Evolutionary conservation across 2,888 invertebrate genomes (phyloP).

Genomic region (Eupithecia insigniata): DNA sequence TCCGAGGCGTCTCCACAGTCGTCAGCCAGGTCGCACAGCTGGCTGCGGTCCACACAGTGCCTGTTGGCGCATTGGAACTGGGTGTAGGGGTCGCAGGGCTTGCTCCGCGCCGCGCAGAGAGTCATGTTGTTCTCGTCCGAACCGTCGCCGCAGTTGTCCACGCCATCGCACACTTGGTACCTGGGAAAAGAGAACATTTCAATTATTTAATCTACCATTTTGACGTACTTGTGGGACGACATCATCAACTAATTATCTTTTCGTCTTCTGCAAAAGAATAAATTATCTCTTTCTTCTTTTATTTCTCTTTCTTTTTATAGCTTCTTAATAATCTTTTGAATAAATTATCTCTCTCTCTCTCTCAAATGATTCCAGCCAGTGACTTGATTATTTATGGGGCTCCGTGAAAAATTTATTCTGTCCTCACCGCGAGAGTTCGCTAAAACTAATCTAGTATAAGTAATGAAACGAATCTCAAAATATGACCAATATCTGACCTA

Average conservation of each 20-base stretch:
- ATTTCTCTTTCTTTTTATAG: too few species aligned
- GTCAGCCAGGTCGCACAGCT: slow-evolving; percentile 94
- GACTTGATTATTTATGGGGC: too few species aligned
- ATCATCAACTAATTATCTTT: not conserved
- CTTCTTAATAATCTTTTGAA: too few species aligned
- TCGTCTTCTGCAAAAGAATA: not conserved
- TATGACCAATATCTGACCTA: too few species aligned
- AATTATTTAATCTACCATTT: not conserved
- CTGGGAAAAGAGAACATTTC: slow-evolving; percentile 48
- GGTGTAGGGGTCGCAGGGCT: slow-evolving; percentile 89
- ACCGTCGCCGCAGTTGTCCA: slow-evolving; percentile 97
- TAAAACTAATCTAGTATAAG: too few species aligned
- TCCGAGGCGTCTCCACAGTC: slow-evolving; percentile 96
- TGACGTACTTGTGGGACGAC: not conserved
- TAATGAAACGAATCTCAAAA: too few species aligned
- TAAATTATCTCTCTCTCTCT: too few species aligned
- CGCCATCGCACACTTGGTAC: slow-evolving; percentile 95
- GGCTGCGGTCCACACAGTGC: slow-evolving; percentile 90
- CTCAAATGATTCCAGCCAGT: too few species aligned
- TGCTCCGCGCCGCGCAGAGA: slow-evolving; percentile 89
- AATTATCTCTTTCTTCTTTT: too few species aligned
- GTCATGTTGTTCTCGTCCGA: slow-evolving; percentile 98
- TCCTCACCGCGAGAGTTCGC: too few species aligned
- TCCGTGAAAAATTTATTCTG: too few species aligned
- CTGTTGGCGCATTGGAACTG: slow-evolving; percentile 96